Evolutionary conservation across 2,113 vertebrate genomes (phyloP).

Genomic region (Ellobius talpinus): DNA sequence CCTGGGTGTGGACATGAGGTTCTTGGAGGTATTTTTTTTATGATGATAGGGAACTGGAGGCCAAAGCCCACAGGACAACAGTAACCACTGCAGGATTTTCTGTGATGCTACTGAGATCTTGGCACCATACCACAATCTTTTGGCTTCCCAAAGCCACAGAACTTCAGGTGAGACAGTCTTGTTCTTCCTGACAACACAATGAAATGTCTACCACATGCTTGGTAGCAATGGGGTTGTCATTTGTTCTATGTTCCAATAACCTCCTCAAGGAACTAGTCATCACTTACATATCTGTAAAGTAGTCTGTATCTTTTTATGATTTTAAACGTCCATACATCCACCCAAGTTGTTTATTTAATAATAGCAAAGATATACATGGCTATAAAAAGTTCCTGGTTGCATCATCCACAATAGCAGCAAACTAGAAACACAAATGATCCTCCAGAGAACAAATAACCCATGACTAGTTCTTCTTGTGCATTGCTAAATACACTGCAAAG

Average conservation of each 20-base stretch:
- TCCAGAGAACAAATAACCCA: neutral
- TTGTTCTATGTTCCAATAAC: neutral
- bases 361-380: neutral
- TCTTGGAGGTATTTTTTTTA: neutral
- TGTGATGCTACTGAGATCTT: neutral
- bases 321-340: neutral
- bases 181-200: neutral
- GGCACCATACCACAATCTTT: neutral
- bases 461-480: neutral
- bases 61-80: neutral
- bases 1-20: neutral
- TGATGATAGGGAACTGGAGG: neutral
- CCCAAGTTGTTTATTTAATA: neutral
- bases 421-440: neutral
- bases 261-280: neutral
- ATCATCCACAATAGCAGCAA: neutral
- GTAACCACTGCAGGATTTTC: neutral
- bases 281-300: neutral
- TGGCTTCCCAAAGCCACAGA: neutral
- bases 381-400: neutral
- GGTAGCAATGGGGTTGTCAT: neutral
- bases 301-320: neutral
- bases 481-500: neutral
- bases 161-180: neutral
- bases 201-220: neutral